Evolutionary conservation across 2,113 vertebrate species (phyloP).

Genomic region (Heterotilapia buettikoferi): DNA sequence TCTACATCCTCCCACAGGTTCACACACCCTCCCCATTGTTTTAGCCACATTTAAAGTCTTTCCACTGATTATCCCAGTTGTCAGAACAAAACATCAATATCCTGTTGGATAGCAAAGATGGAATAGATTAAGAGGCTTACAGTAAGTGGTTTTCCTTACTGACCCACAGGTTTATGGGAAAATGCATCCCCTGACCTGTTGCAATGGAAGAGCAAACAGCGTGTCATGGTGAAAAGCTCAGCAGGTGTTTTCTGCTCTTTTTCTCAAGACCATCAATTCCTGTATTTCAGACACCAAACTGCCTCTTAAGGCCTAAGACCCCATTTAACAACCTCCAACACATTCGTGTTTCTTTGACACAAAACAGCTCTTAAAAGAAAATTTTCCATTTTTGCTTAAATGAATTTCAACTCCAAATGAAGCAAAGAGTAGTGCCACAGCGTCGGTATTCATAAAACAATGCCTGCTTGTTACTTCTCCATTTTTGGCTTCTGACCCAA

Average conservation of each 20-base stretch:
- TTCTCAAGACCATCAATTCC: not conserved
- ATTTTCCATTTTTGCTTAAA: not conserved
- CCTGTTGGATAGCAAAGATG: slow-evolving; percentile 13
- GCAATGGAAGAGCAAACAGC: not conserved
- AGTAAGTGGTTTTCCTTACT: not conserved
- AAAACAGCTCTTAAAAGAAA: not conserved
- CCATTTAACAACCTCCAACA: not conserved
- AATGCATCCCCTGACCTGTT: not conserved
- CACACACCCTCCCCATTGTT: slow-evolving; percentile 35
- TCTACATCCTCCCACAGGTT: not conserved
- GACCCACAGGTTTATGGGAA: not conserved
- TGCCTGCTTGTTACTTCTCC: not conserved
- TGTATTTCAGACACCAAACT: not conserved
- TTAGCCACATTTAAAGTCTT: not conserved
- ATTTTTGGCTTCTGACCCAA: not conserved
- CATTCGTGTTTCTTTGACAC: not conserved
- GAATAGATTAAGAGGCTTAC: not conserved
- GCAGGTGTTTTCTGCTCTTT: not conserved
- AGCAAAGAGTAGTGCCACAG: not conserved
- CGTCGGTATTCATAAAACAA: not conserved
- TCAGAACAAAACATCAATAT: slow-evolving; percentile 22
- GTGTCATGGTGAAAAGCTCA: not conserved
- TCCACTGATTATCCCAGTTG: slow-evolving; percentile 8
- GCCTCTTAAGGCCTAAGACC: not conserved
- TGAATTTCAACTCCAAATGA: not conserved